Conservation (phyloP, 2,113 vertebrate genomes). For the Brachyistius frenatus region DNA sequence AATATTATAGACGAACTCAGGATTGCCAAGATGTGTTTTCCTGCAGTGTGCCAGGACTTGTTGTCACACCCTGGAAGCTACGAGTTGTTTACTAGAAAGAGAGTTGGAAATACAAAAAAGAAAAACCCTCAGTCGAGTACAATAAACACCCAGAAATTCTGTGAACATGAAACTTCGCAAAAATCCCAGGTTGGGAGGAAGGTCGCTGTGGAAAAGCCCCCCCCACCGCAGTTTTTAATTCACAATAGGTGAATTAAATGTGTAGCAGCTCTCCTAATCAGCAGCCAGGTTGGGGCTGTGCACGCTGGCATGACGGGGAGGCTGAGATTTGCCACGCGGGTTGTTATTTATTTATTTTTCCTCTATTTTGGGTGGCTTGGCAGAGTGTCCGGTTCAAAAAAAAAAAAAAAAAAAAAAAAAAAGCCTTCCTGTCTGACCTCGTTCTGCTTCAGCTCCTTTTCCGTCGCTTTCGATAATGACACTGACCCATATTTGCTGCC, state of each 20-base stretch:
- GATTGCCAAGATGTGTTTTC: conserved; percentile 18
- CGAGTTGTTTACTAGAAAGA: conserved; percentile 31
- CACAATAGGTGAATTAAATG: not conserved
- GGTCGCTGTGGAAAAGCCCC: not conserved
- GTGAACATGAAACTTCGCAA: not conserved
- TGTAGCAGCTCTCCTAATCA: not conserved
- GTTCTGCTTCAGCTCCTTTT: conserved; percentile 54
- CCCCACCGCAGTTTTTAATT: not conserved
- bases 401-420: conserved; percentile 20
- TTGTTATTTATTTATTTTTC: conserved; percentile 2
- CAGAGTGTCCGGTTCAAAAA: conserved; percentile 44
- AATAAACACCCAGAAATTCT: not conserved
- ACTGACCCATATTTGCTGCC: conserved; percentile 71
- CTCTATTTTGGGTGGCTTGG: conserved; percentile 58
- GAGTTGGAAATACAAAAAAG: not conserved
- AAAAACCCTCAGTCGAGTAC: not conserved
- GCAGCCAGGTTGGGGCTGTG: conserved; percentile 23
- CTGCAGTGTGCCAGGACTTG: conserved; percentile 15
- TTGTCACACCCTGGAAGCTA: conserved; percentile 20
- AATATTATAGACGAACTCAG: not conserved
- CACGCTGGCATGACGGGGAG: not conserved
- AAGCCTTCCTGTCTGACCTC: conserved; percentile 63
- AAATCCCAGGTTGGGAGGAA: conserved; percentile 1
- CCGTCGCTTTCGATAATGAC: conserved; percentile 48
- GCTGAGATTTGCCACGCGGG: conserved; percentile 63